Base-by-base conservation (phyloP, 2,888 invertebrate genomes). In the Hermodice carunculata region DNA sequence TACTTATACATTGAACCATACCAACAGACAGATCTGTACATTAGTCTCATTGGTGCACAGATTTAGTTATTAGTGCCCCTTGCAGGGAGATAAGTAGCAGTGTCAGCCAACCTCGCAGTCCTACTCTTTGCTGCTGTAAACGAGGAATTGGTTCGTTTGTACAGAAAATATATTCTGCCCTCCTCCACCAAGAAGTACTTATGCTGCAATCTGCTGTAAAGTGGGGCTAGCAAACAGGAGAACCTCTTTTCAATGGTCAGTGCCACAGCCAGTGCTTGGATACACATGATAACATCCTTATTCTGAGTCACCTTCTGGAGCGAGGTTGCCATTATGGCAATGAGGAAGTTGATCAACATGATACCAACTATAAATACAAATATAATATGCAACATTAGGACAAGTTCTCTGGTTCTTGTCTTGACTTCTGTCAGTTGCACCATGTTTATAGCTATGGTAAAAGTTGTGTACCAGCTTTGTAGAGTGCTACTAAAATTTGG, bases 291-390 rank as follows among this genome's bases (percentile, higher is more conserved):
- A 28, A 56, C n/a, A 1, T 40, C 28, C 28, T 40, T 40, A 26
- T 56, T 56, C 1, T 8, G 42, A 24, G 19, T 17, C 17, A 56
- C 56, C 17, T 42, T n/a, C 19, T 40, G 3, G 3, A 40, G n/a
- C 14, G 56, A 56, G 14, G 24, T 40, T 14, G 56, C 40, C 24
- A 56, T 42, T 28, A 40, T 14, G 28, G 56, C 56, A 26, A 56
- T 42, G 24, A 56, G 56, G 42, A 56, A 56, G 56, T 56, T 56
- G 24, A 56, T 28, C 24, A 56, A 24, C 26, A 56, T 17, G 19
- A 56, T 56, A 17, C 42, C 17, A 3, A 56, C 40, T 22, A 56
- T 56, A 26, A 56, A 56, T 3, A 56, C 56, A 42, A 40, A 56
- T 2, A 56, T 22, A 1, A 19, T 17, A 26, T 56, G 56, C 3